Base-by-base conservation (phyloP, 2,113 vertebrate species). In the Lophochroa leadbeateri region DNA sequence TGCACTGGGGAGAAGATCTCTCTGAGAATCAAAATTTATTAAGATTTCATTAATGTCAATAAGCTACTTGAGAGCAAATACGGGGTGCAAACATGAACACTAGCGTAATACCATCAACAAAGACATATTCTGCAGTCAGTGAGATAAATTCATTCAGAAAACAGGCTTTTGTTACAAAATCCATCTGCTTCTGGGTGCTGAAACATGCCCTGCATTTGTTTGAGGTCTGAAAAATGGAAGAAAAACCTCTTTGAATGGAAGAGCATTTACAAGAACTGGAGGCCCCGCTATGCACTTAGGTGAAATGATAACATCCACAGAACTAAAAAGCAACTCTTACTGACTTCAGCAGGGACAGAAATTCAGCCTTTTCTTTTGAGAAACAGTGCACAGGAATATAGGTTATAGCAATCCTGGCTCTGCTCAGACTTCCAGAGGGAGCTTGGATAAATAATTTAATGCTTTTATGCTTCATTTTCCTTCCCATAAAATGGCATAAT, bases 81-180 rank as follows among this genome's bases (percentile, higher is more conserved):
- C 0, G 1, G 37, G 31, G 35, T 13, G 43, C 37, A n/a, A 67
- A 60, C 18, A 39, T 1, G 0, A 41, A 17, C 24, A 3, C 25
- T 12, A 19, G 67, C 75, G n/a, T 52, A 53, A 68, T 1, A 17
- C 3, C 76, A 53, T 7, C 63, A 13, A 7, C 33, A 24, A 41
- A 76, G 70, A 41, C 52, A 29, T 1, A 61, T 6, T 13, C n/a
- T 39, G 63, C 52, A 13, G 28, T 9, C n/a, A 25, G 46, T 1
- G 16, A 60, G 53, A 52, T 2, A 17, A 70, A 49, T 35, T 49
- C 6, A 27, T 21, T 23, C 10, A 3, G 8, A 47, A 77, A 47
- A 15, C 41, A 18, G 21, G 55, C 29, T 63, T 83, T 77, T 77
- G 17, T 41, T 63, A 25, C 25, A 21, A 55, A 41, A 55, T 18